Percentiles rank a stretch among this genome's conserved stretches.
phyloP scores from a whole-genome alignment of 1,140 invertebrate species.

The Portunus trituberculatus region DNA sequence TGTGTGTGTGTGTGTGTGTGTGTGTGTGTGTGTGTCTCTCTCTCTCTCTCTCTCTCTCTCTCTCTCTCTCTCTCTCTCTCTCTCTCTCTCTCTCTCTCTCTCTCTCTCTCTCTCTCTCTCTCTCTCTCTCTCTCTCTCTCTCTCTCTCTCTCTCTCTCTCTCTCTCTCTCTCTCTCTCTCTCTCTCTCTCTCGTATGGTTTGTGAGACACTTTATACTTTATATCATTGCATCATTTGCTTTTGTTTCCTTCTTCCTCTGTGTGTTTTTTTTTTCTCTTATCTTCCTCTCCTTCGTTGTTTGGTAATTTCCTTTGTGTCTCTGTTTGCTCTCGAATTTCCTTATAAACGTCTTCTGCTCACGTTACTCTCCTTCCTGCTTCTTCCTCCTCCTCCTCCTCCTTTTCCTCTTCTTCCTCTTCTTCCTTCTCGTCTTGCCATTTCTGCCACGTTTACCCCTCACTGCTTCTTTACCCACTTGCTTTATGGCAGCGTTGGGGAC shows the following conservation, averaged over 20 bases:
- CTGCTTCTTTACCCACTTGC: background rate
- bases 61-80: background rate
- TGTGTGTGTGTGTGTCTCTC: too few relatives aligned
- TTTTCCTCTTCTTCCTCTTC: background rate
- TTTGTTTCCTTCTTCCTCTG: background rate
- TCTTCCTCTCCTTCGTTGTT: background rate
- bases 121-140: too few relatives aligned
- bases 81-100: slow-evolving; percentile 16
- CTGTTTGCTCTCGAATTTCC: background rate
- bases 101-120: background rate
- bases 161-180: too few relatives aligned
- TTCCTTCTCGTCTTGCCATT: background rate
- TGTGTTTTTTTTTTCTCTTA: background rate
- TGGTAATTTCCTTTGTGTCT: background rate
- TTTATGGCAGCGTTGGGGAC: slow-evolving; percentile 9
- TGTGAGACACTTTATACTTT: too few relatives aligned
- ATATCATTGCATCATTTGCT: background rate
- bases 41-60: too few relatives aligned
- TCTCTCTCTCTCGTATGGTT: too few relatives aligned
- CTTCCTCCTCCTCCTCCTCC: background rate
- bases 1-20: too few relatives aligned
- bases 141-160: too few relatives aligned
- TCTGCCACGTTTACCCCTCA: background rate
- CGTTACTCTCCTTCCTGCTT: background rate
- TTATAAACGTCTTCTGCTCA: background rate